A percentile compares a stretch with the other conserved stretches of the same genome.
Evolutionary conservation across 1,140 invertebrate species (phyloP).

Genomic region (Rhagoletis pomonella): DNA sequence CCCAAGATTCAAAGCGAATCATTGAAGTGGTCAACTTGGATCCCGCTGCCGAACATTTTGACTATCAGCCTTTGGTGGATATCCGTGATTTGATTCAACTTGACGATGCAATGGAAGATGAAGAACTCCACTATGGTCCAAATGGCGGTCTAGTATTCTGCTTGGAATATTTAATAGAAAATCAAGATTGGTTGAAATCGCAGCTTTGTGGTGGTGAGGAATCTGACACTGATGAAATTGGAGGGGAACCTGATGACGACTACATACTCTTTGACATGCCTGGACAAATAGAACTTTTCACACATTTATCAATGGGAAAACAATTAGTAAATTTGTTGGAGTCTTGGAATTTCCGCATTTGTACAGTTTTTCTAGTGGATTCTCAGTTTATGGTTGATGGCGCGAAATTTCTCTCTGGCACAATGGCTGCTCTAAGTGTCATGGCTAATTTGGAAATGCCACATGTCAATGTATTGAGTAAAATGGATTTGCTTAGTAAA

Average conservation of each 20-base stretch:
- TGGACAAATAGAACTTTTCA: slow-evolving; percentile 99
- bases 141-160: slow-evolving; percentile 98
- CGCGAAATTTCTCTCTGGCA: slow-evolving; percentile 95
- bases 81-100: slow-evolving; percentile 95
- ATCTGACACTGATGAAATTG: slow-evolving; percentile 64
- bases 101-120: slow-evolving; percentile 98
- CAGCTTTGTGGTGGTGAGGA: slow-evolving; percentile 80
- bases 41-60: slow-evolving; percentile 97
- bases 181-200: slow-evolving; percentile 93
- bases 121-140: slow-evolving; percentile 95
- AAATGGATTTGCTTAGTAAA: slow-evolving; percentile 95
- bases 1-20: slow-evolving; percentile 81
- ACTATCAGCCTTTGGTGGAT: slow-evolving; percentile 91
- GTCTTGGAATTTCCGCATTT: slow-evolving; percentile 92
- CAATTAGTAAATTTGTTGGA: slow-evolving; percentile 88
- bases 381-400: slow-evolving; percentile 98
- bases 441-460: slow-evolving; percentile 98
- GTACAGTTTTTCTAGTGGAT: slow-evolving; percentile 94
- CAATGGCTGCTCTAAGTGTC: slow-evolving; percentile 94
- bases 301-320: slow-evolving; percentile 93
- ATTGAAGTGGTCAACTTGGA: slow-evolving; percentile 96
- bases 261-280: slow-evolving; percentile 99
- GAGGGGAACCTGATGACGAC: slow-evolving; percentile 86
- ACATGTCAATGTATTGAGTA: slow-evolving; percentile 95
- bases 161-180: slow-evolving; percentile 95